A percentile compares a stretch with the other conserved stretches of the same genome.
These are phyloP conservation scores for Eulithis prunata DNA, from an alignment of 2,888 invertebrate species.

Conservation along the genomic window DNA sequence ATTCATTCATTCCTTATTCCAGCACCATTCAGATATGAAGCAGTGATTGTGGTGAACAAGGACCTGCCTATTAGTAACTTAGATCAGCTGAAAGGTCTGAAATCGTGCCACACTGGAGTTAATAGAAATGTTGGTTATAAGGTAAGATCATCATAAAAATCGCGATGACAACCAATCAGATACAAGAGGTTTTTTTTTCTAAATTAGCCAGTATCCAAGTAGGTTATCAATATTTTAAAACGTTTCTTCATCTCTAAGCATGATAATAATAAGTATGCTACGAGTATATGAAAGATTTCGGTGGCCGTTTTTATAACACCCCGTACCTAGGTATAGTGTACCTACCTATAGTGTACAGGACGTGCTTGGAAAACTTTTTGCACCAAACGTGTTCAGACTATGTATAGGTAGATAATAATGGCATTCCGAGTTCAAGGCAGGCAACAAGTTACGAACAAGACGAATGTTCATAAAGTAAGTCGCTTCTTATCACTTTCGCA, in stretches of 20 bases:
- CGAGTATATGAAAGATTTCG: no score
- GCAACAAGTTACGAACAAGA: slow-evolving; percentile 26
- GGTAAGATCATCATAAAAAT: slow-evolving; percentile 56
- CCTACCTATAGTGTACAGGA: no score
- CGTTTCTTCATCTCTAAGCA: no score
- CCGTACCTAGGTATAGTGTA: neutral
- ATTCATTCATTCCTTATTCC: slow-evolving; percentile 43
- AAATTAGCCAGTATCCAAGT: no score
- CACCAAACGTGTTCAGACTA: slow-evolving; percentile 37
- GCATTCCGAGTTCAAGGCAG: slow-evolving; percentile 51
- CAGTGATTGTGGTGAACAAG: slow-evolving; percentile 91
- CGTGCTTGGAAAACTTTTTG: slow-evolving; percentile 38
- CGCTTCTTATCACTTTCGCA: slow-evolving; percentile 9
- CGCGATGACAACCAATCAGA: no score
- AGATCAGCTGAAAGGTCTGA: slow-evolving; percentile 88
- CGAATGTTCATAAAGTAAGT: slow-evolving; percentile 17
- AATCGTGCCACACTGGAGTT: slow-evolving; percentile 94
- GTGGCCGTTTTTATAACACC: no score
- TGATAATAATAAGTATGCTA: no score
- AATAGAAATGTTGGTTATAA: slow-evolving; percentile 96
- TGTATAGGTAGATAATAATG: slow-evolving; percentile 44
- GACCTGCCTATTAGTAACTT: slow-evolving; percentile 87
- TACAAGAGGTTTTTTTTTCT: no score
- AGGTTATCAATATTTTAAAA: no score
- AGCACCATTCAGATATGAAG: slow-evolving; percentile 92